Evolutionary conservation across 37 sponge, comb jelly and placozoan species (phyloP).

Genomic region (Eunapius fragilis): DNA sequence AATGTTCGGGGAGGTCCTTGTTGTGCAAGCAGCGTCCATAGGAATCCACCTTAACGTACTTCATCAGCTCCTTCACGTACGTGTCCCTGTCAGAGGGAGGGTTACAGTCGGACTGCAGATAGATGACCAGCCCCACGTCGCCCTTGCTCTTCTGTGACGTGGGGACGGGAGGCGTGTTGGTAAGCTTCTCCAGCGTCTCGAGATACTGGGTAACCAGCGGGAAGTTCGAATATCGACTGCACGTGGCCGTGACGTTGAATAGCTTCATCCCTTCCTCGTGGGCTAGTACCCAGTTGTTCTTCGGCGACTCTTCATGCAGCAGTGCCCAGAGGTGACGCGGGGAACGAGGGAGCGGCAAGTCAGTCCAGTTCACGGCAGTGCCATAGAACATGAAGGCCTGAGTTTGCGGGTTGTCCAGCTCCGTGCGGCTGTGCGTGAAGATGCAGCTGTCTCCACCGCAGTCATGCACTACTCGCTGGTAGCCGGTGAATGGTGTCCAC

Average conservation of each 20-base stretch:
- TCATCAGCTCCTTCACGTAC: constrained; percentile 83
- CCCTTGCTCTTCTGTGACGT: constrained; percentile 49
- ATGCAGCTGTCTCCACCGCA: constrained; percentile 65
- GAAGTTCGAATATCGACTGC: constrained; percentile 71
- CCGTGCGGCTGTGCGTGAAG: constrained; percentile 76
- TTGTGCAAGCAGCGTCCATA: constrained; percentile 84
- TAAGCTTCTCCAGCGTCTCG: constrained; percentile 49
- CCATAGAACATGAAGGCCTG: constrained; percentile 76
- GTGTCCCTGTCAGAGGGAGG: constrained; percentile 81
- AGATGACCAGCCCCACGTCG: constrained; percentile 57
- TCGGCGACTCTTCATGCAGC: constrained; percentile 87
- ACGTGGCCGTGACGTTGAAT: constrained; percentile 84
- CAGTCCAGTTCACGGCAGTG: constrained; percentile 44
- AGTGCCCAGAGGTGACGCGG: constrained; percentile 77
- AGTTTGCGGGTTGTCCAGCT: constrained; percentile 43
- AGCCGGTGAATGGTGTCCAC: constrained; percentile 76
- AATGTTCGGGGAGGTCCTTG: constrained; percentile 72
- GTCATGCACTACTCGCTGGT: constrained; percentile 4
- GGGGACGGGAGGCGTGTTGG: constrained; percentile 16
- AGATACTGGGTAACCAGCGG: constrained; percentile 70
- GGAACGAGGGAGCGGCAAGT: constrained; percentile 75
- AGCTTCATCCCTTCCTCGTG: constrained; percentile 57
- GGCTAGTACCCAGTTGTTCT: constrained; percentile 79
- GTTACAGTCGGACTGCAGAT: constrained; percentile 76
- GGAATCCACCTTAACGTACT: constrained; percentile 79